These are phyloP conservation scores for Anabacerthia variegaticeps DNA, from an alignment of 2,797 vertebrate species.

Conservation along the genomic window DNA sequence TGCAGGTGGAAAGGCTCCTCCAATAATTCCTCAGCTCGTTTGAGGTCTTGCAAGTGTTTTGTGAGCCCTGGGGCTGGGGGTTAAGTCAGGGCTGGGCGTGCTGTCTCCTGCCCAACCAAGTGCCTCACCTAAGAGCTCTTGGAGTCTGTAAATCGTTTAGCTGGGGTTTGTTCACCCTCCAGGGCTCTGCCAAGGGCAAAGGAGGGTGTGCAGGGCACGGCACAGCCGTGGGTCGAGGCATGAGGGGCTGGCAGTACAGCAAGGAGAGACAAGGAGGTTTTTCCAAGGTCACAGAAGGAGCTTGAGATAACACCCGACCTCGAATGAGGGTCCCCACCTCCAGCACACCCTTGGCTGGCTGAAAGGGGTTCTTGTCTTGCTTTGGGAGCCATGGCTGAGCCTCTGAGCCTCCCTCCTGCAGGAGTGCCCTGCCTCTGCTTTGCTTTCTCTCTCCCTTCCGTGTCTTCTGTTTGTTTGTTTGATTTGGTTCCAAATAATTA, in stretches of 20 bases:
- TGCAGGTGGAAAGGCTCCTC: neutral
- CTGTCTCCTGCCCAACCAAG: neutral
- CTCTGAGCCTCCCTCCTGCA: neutral
- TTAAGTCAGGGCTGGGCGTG: neutral
- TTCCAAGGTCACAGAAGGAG: neutral
- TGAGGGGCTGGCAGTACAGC: neutral
- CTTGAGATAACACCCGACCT: neutral
- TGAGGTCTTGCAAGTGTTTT: neutral
- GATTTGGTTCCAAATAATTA: conserved; percentile 62
- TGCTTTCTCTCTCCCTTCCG: neutral
- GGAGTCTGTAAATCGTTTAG: neutral
- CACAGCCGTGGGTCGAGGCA: rapidly evolving
- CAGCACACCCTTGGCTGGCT: neutral
- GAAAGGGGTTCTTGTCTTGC: neutral
- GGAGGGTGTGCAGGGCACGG: rapidly evolving
- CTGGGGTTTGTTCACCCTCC: neutral
- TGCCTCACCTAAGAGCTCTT: neutral
- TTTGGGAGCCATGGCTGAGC: neutral
- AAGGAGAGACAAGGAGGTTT: neutral
- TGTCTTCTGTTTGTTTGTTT: conserved; percentile 40
- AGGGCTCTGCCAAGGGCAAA: neutral
- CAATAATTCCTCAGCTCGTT: rapidly evolving
- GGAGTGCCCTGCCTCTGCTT: neutral
- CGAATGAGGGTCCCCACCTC: neutral
- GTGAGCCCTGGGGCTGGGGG: rapidly evolving